Base-by-base conservation (phyloP, 35 echinoderm and acorn worm species). In the Heliocidaris erythrogramma region DNA sequence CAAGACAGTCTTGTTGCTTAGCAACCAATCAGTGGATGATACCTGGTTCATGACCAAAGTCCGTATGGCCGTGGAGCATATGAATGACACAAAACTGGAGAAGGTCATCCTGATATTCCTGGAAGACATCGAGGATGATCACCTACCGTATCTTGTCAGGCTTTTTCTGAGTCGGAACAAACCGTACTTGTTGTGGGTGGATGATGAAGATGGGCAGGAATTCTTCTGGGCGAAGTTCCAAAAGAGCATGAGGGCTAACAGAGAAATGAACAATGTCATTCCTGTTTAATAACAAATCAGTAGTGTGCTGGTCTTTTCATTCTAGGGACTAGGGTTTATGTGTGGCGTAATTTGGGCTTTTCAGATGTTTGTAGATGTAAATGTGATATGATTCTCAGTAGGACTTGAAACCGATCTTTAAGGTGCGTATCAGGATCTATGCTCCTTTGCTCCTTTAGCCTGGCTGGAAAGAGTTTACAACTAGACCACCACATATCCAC, bases 121-220 rank as follows among this genome's bases (percentile, higher is more conserved):
- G 13, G 78, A 94, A 21, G 93, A 85, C 30, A 84, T 85, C 8
- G 31, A 65, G 4, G 47, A 85, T 35, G 65, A 94, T 31, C 59
- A 47, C 78, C 93, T 94, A 10, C 59, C 93, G 30, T 94, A 94
- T 47, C 61, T 85, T 52, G 91, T 59, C 9, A 49, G 91, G 91
- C 49, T 92, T 9, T 53, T 92, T 14, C 30, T 92, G 91, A 92
- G 91, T 59, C n/a, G 48, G 13, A 92, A 92, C 49, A 92, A 59
- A 30, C 91, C 91, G 17, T 53, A 92, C 27, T 59, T 92, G 50
- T 16, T 50, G n/a, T 92, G 91, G 91, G 18, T 27, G 3, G 49
- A 49, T 50, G 91, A 92, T 92, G 91, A n/a, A 52, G 47, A 92
- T 92, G 91, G 91, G 59, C 91, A 92, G 30, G 49, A 85, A 32